A percentile compares a stretch with the other conserved stretches of the same genome.
Conservation (phyloP, 2,888 invertebrate species). For the Vanessa cardui region DNA sequence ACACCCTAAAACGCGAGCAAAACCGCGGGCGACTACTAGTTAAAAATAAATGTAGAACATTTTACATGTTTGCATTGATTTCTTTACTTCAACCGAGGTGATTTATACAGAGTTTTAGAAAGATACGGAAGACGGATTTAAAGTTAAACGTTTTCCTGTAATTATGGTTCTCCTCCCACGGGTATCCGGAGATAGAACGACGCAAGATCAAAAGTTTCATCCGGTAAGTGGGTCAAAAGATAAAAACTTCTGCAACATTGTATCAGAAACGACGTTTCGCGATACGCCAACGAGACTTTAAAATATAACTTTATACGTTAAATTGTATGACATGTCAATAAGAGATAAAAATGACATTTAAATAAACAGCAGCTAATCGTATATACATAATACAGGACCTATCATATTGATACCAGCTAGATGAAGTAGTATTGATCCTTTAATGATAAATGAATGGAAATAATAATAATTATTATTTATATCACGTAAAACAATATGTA, state of each 20-base stretch:
- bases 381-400: too few relatives aligned
- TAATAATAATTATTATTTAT: too few relatives aligned
- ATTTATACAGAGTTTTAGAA: not conserved
- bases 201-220: slow-evolving; percentile 24
- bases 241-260: slow-evolving; percentile 24
- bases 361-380: too few relatives aligned
- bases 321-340: not conserved
- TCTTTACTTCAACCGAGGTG: too few relatives aligned
- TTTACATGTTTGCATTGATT: too few relatives aligned
- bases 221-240: slow-evolving; percentile 23
- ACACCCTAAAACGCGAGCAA: too few relatives aligned
- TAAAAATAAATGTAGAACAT: too few relatives aligned
- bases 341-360: not conserved
- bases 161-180: slow-evolving; percentile 10
- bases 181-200: slow-evolving; percentile 10
- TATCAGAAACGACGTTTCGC: slow-evolving; percentile 14
- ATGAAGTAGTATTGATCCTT: too few relatives aligned
- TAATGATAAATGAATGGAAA: too few relatives aligned
- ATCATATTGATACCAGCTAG: too few relatives aligned
- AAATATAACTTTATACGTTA: slow-evolving; percentile 1
- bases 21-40: too few relatives aligned
- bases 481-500: too few relatives aligned
- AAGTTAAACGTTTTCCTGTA: slow-evolving; percentile 22
- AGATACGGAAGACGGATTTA: slow-evolving; percentile 1
- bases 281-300: not conserved